Evolutionary conservation across 2,797 vertebrate species (phyloP).

Genomic region (Xerus rutilus): DNA sequence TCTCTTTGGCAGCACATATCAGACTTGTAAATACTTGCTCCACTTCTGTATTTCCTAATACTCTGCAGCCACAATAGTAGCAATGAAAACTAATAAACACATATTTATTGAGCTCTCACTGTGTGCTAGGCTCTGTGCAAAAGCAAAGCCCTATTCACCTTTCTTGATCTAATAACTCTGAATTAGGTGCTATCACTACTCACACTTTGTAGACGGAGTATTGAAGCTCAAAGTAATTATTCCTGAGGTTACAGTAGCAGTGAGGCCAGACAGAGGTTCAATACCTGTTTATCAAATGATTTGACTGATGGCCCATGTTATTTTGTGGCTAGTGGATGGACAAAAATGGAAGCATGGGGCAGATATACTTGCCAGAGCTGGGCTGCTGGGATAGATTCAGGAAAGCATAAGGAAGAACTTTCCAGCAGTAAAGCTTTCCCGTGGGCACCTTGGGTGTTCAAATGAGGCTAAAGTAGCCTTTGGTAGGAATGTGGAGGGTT

Average conservation of each 20-base stretch:
- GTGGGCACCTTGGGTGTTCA: neutral
- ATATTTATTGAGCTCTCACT: neutral
- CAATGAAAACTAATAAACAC: neutral
- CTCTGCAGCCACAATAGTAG: neutral
- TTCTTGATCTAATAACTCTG: neutral
- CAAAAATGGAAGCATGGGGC: neutral
- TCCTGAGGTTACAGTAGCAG: neutral
- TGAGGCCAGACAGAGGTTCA: neutral
- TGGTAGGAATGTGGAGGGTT: neutral
- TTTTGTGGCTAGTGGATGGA: neutral
- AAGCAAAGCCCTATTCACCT: neutral
- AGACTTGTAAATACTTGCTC: neutral
- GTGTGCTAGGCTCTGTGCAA: neutral
- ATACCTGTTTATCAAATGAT: neutral
- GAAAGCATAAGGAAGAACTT: neutral
- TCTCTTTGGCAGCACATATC: neutral
- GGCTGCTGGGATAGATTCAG: neutral
- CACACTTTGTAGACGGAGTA: neutral
- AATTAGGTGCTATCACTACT: neutral
- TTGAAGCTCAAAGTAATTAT: neutral
- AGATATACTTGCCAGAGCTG: neutral
- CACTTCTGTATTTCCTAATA: neutral
- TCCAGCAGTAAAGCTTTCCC: neutral
- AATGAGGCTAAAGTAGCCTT: neutral
- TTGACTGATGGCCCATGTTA: neutral